Conservation (phyloP, 2,797 vertebrate genomes). For the Mionectes olivaceus region DNA sequence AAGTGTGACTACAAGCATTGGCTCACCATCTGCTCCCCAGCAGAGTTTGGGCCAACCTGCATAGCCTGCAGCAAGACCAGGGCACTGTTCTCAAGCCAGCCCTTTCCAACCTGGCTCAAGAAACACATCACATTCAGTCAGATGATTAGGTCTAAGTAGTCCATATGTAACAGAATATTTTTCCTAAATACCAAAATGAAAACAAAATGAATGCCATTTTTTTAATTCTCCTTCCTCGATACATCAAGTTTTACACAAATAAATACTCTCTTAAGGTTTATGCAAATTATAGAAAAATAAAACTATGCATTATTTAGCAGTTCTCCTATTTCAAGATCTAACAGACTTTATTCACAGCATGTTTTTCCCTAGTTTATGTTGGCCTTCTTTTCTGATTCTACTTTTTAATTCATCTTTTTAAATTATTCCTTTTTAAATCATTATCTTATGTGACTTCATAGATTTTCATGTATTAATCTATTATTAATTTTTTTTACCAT, state of each 20-base stretch:
- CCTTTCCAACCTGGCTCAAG: conserved; percentile 94
- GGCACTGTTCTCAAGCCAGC: conserved; percentile 93
- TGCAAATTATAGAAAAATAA: conserved; percentile 88
- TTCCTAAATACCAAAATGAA: conserved; percentile 90
- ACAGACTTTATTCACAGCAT: conserved; percentile 89
- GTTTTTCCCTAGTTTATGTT: conserved; percentile 89
- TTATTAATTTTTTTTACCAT: conserved; percentile 84
- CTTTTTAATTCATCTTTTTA: conserved; percentile 87
- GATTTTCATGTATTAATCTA: conserved; percentile 86
- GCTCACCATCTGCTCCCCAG: conserved; percentile 99
- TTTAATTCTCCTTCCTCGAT: conserved; percentile 82
- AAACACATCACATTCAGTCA: conserved; percentile 97
- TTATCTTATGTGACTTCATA: conserved; percentile 86
- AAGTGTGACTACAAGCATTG: conserved; percentile 99
- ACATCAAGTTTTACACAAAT: conserved; percentile 89
- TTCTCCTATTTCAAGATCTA: conserved; percentile 89
- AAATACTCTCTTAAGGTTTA: conserved; percentile 90
- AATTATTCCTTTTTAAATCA: conserved; percentile 90
- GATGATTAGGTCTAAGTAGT: conserved; percentile 99
- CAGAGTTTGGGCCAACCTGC: conserved; percentile 99
- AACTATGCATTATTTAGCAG: conserved; percentile 89
- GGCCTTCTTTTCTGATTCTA: conserved; percentile 86
- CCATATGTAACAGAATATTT: conserved; percentile 99
- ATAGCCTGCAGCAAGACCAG: conserved; percentile 99
- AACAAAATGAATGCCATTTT: conserved; percentile 88